Conservation (phyloP, 2,113 vertebrate species). For the Arvicanthis niloticus region DNA sequence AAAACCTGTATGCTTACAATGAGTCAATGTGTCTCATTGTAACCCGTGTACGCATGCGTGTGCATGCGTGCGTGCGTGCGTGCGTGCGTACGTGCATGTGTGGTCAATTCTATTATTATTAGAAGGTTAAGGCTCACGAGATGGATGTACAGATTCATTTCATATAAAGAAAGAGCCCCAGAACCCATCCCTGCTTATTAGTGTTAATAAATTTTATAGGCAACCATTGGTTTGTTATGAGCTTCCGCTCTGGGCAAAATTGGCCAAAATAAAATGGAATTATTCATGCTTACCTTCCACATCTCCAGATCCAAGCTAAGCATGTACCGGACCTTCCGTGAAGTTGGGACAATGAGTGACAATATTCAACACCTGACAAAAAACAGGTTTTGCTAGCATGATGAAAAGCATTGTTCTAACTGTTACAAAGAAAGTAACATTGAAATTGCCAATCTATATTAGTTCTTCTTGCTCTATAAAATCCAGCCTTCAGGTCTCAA, state of each 20-base stretch:
- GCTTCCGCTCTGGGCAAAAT: not conserved
- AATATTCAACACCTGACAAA: not conserved
- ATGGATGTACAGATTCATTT: not conserved
- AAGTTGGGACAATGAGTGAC: not conserved
- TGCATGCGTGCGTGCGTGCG: no score
- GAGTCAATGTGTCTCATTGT: not conserved
- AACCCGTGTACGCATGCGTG: no score
- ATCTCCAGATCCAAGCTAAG: not conserved
- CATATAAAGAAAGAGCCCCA: not conserved
- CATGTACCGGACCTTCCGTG: not conserved
- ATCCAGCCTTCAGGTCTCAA: not conserved
- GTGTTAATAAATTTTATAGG: not conserved
- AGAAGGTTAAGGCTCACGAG: not conserved
- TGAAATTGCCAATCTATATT: not conserved
- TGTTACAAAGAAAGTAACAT: not conserved
- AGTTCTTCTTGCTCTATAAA: not conserved
- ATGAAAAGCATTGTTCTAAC: no score
- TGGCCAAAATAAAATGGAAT: not conserved
- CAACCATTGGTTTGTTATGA: not conserved
- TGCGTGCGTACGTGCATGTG: no score
- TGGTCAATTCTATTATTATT: not conserved
- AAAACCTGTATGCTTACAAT: not conserved
- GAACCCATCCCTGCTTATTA: not conserved
- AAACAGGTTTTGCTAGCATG: no score
- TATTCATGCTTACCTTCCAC: not conserved